Conservation (phyloP, 2,113 vertebrate genomes). For the Antechinus stuartii region DNA sequence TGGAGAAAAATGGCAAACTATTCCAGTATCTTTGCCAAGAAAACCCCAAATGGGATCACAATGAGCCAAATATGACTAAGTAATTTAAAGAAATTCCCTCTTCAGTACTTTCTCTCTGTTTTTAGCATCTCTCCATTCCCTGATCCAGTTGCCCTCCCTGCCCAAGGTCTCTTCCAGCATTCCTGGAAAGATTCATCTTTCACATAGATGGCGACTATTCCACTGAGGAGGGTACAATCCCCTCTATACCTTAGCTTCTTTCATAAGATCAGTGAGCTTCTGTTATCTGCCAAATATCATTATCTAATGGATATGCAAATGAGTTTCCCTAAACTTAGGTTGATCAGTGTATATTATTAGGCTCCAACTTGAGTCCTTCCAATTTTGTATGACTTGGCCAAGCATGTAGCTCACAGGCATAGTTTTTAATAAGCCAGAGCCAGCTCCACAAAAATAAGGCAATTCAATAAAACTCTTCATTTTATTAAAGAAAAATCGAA, state of each 20-base stretch:
- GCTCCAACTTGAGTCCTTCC: neutral
- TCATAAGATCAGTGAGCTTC: neutral
- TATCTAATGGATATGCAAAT: neutral
- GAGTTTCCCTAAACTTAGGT: neutral
- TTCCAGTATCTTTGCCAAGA: too few relatives aligned
- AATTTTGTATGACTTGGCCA: neutral
- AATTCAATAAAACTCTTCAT: neutral
- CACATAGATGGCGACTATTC: neutral
- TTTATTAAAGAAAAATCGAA: neutral
- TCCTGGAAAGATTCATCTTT: neutral
- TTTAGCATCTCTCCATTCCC: neutral
- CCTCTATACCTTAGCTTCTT: neutral
- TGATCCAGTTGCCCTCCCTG: neutral
- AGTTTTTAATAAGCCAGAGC: neutral
- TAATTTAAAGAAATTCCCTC: too few relatives aligned
- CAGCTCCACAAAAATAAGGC: neutral
- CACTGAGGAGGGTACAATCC: neutral
- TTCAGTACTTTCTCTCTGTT: neutral
- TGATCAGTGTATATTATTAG: neutral
- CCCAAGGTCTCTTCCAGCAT: neutral
- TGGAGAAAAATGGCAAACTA: too few relatives aligned
- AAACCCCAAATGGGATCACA: too few relatives aligned
- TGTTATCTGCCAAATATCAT: neutral
- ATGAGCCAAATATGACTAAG: too few relatives aligned
- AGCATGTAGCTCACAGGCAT: neutral